Base-by-base conservation (phyloP, 2,888 invertebrate species). In the Pollenia labialis region DNA sequence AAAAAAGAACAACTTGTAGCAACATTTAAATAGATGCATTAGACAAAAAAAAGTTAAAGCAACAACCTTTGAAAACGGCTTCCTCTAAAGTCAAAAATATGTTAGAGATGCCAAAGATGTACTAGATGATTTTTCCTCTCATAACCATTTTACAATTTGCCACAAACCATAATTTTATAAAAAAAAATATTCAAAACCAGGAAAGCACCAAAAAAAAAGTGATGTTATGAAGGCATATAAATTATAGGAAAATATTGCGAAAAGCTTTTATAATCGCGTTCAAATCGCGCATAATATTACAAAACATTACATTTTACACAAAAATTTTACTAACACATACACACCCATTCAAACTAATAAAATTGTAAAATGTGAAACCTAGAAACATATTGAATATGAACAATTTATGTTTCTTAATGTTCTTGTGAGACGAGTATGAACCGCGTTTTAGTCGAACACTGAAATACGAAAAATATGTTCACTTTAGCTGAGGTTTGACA, bases 261-360 rank as follows among this genome's bases (percentile, higher is more conserved):
- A 92, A 92, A 92, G 92, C 92, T 92, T 92, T 92, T 92, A 92
- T 92, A 92, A 92, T 91, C 92, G 92, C 89, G 90, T 89, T 87
- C 92, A 92, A 92, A 92, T 92, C 91, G 92, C 90, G 91, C 91
- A 90, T 90, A 90, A 89, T 89, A 90, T 90, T 91, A 91, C 90
- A 89, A 89, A 90, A 91, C 87, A 91, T 92, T 90, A 92, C 91
- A 72, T 84, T 71, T 69, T 62, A 71, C 23, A 69, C 23, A 54
- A n/a, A 62, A 54, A 75, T 74, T 62, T 46, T 14, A 16, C 46
- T 14, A 6, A 46, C 58, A 90, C 90, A 14, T 46, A 68, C 32
- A 0, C 6, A 48, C 7, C 12, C 60, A 54, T n/a, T 48, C 18
- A 32, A 18, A 48, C 75, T 76, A 84, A 80, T 16, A 69, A 74